Base-by-base conservation (phyloP, 2,113 vertebrate genomes). In the Sander lucioperca region DNA sequence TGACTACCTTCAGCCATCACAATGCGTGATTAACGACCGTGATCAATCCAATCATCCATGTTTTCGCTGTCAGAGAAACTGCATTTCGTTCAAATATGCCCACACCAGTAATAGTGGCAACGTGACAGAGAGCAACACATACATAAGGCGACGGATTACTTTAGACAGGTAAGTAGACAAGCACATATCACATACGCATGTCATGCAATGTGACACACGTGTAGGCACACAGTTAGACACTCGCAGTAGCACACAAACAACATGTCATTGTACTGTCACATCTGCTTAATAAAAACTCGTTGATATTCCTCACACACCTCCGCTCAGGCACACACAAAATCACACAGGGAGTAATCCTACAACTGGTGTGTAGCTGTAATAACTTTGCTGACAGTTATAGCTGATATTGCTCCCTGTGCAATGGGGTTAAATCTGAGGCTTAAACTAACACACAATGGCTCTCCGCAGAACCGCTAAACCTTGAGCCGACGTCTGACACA, bases 381-480 rank as follows among this genome's bases (percentile, higher is more conserved):
- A 89, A 86, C 79, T 88, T 75, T 84, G 51, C 86, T 79, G 88
- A 91, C 86, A 90, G 88, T 85, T 87, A 88, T 74, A 88, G 83
- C 86, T 71, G 85, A 73, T 89, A 78, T 84, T n/a, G 72, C 79
- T 83, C 74, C 79, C 63, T 69, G 77, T 85, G 78, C 80, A 79
- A 82, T 63, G 3, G 54, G 82, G 88, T 88, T 92, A 80, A 83
- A 80, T 86, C 86, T 58, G 65, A 71, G 77, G 87, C 90, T 91
- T 89, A 89, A 83, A 80, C 76, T 18, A 75, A 77, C 86, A 69
- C 73, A 90, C 86, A 84, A 77, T 74, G 75, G 77, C 59, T 85
- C 77, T 64, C 18, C 27, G 47, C 72, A 80, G 68, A 89, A 87
- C 82, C 54, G 25, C 69, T 69, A 86, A 84, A 91, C 82, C 85